phyloP scores from a whole-genome alignment of 2,888 invertebrate genomes.

The Onthophagus sagittarius region DNA sequence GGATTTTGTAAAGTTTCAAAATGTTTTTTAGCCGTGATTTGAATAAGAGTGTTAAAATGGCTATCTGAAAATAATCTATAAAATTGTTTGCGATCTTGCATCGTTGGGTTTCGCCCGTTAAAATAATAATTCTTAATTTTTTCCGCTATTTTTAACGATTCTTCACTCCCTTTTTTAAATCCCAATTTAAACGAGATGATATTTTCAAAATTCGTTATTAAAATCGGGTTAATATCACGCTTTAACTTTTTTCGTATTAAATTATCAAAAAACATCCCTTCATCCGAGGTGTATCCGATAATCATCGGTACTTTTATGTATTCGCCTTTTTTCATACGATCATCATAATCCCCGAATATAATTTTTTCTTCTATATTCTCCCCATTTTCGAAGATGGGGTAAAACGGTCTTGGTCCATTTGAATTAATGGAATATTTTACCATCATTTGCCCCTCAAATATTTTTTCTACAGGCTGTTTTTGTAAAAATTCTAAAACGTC shows the following conservation, averaged over 20 bases:
- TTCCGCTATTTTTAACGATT: constrained; percentile 32
- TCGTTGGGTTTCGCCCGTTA: constrained; percentile 30
- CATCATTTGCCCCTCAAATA: constrained; percentile 23
- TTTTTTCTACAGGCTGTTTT: constrained; percentile 7
- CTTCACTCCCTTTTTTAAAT: constrained; percentile 31
- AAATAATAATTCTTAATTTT: constrained; percentile 39
- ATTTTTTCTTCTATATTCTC: constrained; percentile 30
- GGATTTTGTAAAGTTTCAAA: constrained; percentile 33
- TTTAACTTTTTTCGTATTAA: constrained; percentile 2
- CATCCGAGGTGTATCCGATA: constrained; percentile 40
- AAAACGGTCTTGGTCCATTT: constrained; percentile 15
- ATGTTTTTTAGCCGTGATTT: constrained; percentile 32
- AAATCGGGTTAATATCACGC: background rate
- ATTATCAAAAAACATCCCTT: constrained; percentile 41
- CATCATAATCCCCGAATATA: constrained; percentile 35
- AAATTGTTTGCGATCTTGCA: constrained; percentile 32
- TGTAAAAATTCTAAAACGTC: constrained; percentile 11
- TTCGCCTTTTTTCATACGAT: constrained; percentile 37
- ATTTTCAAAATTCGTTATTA: constrained; percentile 22
- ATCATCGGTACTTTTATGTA: constrained; percentile 43
- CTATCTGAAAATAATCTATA: constrained; percentile 39
- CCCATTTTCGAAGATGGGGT: constrained; percentile 31
- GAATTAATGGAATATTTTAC: constrained; percentile 21
- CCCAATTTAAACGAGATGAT: constrained; percentile 32
- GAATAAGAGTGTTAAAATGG: constrained; percentile 36